Evolutionary conservation across 2,113 vertebrate genomes (phyloP).

Genomic region (Hystrix cristata): DNA sequence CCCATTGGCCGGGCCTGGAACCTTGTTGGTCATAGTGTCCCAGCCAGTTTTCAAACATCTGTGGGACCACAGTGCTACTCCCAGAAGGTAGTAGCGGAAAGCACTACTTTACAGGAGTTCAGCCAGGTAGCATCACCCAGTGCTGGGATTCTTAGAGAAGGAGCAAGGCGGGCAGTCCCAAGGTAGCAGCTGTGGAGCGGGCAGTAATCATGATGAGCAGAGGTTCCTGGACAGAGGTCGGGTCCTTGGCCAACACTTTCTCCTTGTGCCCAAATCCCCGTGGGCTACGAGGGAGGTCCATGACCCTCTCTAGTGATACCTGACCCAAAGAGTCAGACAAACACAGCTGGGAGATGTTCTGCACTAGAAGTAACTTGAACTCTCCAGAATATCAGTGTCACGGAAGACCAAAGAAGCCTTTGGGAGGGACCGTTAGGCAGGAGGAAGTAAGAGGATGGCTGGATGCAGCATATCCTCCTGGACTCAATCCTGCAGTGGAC

Average conservation of each 20-base stretch:
- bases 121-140: rapidly evolving
- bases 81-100: not conserved
- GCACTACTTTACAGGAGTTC: too few relatives aligned
- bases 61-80: not conserved
- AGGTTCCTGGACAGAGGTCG: not conserved
- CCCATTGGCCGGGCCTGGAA: not conserved
- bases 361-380: not conserved
- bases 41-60: not conserved
- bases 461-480: rapidly evolving
- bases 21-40: rapidly evolving
- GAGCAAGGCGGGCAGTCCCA: rapidly evolving
- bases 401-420: not conserved
- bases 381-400: rapidly evolving
- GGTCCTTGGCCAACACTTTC: not conserved
- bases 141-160: rapidly evolving
- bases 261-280: rapidly evolving
- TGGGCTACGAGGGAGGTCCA: rapidly evolving
- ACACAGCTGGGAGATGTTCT: not conserved
- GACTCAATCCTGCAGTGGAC: too few relatives aligned
- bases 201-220: not conserved
- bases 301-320: rapidly evolving
- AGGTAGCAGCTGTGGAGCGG: not conserved
- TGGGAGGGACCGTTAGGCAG: rapidly evolving
- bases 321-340: not conserved
- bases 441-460: not conserved